Evolutionary conservation across 2,797 vertebrate genomes (phyloP), one percentile per base, ranked within the genome.

Genomic region (Manis pentadactyla): DNA sequence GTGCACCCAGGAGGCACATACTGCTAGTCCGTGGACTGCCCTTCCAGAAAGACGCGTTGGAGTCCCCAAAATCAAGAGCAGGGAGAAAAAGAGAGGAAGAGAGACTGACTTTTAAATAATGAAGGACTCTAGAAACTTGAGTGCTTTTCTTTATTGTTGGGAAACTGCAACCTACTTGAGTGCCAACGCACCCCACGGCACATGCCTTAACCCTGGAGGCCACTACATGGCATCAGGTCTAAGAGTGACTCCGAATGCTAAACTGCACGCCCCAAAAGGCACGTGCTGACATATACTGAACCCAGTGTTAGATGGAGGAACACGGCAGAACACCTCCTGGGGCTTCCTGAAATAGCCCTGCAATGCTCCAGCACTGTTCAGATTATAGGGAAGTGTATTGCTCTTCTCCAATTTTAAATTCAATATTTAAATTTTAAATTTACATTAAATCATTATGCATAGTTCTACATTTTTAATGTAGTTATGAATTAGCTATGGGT

Each of bases 381-480:
- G 42, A 53, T 82, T 68, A 85, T 2, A 90, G n/a, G 57, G 89
- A 91, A 89, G 3, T 13, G 2, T 10, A 77, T 11, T 17, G 15
- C 4, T 83, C 49, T 83, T 73, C 69, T 87, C 13, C 13, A 15
- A 19, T 82, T 93, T 96, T 39, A 87, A 97, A 86, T 69, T 42
- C 29, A 19, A 59, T 86, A 64, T 93, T 97, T 96, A 94, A 96
- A 61, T 74, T 64, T 94, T 94, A 86, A 95, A 87, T 86, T 85
- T 63, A 85, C 34, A 90, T 89, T 92, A 97, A 97, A 95, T 95
- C 93, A 94, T 91, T 59, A 95, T 86, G 88, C 13, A 73, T 14
- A 0, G 55, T 19, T 86, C 73, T 95, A 68, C 53, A 95, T 92
- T 92, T 97, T 97, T 95, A 95, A 92, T 89, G 68, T 46, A 9